Conservation (phyloP, 2,113 vertebrate genomes). For the Callaeas wilsoni region DNA sequence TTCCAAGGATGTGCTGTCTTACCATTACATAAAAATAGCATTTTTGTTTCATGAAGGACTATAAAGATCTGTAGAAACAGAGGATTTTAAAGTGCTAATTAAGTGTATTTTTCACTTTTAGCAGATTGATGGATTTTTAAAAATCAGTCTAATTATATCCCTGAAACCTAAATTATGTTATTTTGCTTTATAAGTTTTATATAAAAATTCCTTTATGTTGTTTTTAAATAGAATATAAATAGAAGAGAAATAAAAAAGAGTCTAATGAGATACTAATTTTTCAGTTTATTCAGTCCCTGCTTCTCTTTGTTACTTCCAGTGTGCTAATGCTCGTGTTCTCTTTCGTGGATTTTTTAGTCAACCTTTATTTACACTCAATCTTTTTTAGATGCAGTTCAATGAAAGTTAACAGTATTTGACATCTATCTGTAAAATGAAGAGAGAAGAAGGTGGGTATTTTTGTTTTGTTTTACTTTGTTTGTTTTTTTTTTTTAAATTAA, state of each 20-base stretch:
- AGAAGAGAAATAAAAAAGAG: neutral
- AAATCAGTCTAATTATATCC: neutral
- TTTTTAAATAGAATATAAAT: neutral
- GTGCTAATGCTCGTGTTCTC: neutral
- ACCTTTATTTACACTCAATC: neutral
- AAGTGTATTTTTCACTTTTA: neutral
- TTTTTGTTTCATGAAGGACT: neutral
- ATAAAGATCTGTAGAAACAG: neutral
- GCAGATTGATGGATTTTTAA: neutral
- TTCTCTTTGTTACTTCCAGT: neutral
- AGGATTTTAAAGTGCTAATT: neutral
- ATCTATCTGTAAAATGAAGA: neutral
- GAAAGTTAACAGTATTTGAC: neutral
- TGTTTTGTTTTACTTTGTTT: neutral
- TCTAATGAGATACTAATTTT: neutral
- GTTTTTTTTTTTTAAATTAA: neutral
- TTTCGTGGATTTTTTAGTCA: neutral
- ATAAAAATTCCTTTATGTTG: neutral
- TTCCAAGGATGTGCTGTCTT: neutral
- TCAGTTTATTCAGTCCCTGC: neutral
- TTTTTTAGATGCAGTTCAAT: slow-evolving; percentile 22
- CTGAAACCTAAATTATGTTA: neutral
- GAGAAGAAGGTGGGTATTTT: neutral
- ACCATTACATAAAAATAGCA: neutral
- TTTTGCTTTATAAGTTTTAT: neutral